Evolutionary conservation across 1,140 invertebrate species (phyloP).

Genomic region (Sesamia nonagrioides): DNA sequence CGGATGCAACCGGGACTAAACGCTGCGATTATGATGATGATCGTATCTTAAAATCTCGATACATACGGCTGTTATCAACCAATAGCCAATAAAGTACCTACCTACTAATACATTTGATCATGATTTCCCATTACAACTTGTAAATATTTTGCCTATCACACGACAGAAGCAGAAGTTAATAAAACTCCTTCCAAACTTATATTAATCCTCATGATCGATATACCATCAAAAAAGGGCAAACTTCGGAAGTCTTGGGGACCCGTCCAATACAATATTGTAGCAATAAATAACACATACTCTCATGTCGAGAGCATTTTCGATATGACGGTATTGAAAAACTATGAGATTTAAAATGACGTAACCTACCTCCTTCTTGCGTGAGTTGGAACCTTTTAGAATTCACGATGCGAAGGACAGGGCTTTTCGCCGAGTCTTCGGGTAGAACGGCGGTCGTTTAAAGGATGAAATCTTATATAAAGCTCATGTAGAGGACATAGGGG

Average conservation of each 20-base stretch:
- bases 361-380: neutral
- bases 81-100: no score
- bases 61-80: no score
- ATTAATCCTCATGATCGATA: neutral
- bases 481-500: neutral
- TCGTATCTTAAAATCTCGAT: no score
- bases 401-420: neutral
- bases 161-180: neutral
- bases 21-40: no score
- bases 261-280: slow-evolving; percentile 9
- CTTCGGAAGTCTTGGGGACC: neutral
- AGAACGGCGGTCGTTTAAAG: neutral
- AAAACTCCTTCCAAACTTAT: neutral
- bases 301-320: slow-evolving; percentile 1
- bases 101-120: no score
- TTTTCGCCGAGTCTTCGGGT: neutral
- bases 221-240: neutral
- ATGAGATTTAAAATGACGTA: slow-evolving; percentile 13
- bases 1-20: no score
- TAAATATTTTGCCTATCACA: slow-evolving; percentile 3
- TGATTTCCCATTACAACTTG: neutral
- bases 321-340: neutral
- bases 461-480: neutral
- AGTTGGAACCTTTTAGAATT: slow-evolving; percentile 5
- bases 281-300: slow-evolving; percentile 10